Base-by-base conservation (phyloP, 2,113 vertebrate genomes). In the Clinocottus analis region DNA sequence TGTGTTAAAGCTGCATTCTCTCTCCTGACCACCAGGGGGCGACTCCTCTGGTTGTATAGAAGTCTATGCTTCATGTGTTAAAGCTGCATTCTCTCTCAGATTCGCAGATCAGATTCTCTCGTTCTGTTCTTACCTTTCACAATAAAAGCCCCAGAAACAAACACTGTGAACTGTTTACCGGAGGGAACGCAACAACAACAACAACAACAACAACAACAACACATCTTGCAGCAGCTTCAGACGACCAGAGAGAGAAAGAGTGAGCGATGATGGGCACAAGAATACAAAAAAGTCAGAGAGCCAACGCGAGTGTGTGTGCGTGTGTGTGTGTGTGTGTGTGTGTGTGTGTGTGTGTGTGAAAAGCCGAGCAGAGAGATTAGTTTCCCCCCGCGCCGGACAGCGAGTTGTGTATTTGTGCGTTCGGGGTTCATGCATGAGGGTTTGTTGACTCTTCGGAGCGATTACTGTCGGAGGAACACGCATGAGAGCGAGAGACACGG, bases 391-490 rank as follows among this genome's bases (percentile, higher is more conserved):
- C 39, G 72, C 70, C 8, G 68, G 77, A 89, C 86, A 83, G 64
- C 39, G 67, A 47, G 70, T 68, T 85, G 88, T 89, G 90, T 87
- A 81, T 91, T 88, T 89, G 88, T 85, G 84, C 12, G 70, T 85
- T 88, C 83, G 88, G 84, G 84, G 84, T 87, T 79, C 74, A 83
- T 89, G 72, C 83, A 64, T 47, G 71, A 75, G 68, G 70, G 89
- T 87, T 90, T 93, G 43, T 92, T 93, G 90, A 86, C 79, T 86
- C 78, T 67, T 7, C 72, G 64, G 23, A 86, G 75, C 77, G 45
- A 74, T 84, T 58, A 79, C 70, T 76, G 75, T 56, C 7, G 61
- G 74, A 43, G 55, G 37, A 37, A 70, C 31, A 83, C 60, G 69
- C 68, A 61, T 53, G 63, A 0, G 47, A 82, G 47, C 58, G 63